Evolutionary conservation across 2,888 invertebrate species (phyloP).

Genomic region (Rhamnusium bicolor): DNA sequence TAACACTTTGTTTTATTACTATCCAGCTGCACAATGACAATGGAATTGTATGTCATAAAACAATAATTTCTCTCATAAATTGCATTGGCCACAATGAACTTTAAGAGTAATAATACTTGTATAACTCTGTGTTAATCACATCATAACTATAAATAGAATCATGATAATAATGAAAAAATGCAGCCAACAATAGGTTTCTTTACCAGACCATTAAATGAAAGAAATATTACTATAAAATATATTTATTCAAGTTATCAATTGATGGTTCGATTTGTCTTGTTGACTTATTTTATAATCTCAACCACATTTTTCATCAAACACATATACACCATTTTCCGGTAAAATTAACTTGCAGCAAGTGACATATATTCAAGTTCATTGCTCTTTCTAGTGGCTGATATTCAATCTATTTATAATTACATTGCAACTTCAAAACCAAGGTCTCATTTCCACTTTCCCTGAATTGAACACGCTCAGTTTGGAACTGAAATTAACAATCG

Average conservation of each 20-base stretch:
- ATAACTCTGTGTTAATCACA: constrained; percentile 20
- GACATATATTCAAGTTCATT: constrained; percentile 51
- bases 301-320: not conserved
- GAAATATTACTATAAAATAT: not conserved
- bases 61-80: constrained; percentile 33
- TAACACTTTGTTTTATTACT: constrained; percentile 28
- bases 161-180: constrained; percentile 3
- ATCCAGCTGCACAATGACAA: constrained; percentile 30
- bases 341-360: constrained; percentile 43
- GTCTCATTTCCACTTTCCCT: constrained; percentile 10
- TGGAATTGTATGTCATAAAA: constrained; percentile 27
- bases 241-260: not conserved
- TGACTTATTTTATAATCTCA: not conserved
- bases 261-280: not conserved
- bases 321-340: constrained; percentile 18
- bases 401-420: constrained; percentile 42
- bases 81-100: constrained; percentile 25
- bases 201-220: not conserved
- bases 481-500: constrained; percentile 26
- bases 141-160: constrained; percentile 11
- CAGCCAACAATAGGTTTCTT: not conserved
- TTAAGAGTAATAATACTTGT: constrained; percentile 24
- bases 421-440: constrained; percentile 8
- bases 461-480: constrained; percentile 21
- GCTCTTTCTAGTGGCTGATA: constrained; percentile 39